Conservation (phyloP, 2,888 invertebrate genomes). For the Meiosimyza platycephala region DNA sequence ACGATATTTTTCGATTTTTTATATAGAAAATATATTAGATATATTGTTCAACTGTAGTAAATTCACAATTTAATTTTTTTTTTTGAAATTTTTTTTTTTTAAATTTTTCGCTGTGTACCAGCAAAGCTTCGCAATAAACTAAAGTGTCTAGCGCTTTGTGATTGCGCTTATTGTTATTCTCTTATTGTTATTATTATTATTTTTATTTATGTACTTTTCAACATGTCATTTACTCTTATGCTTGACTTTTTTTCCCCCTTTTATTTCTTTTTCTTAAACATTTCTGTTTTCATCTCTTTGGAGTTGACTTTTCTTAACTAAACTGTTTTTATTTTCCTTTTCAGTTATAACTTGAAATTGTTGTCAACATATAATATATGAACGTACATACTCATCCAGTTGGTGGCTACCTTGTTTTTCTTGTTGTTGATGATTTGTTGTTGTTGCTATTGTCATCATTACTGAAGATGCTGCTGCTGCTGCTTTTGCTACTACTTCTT, state of each 20-base stretch:
- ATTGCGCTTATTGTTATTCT: background rate
- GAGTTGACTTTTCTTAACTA: background rate
- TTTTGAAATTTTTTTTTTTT: no score
- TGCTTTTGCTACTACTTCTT: background rate
- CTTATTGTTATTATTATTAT: no score
- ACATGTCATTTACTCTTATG: background rate
- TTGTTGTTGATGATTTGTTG: background rate
- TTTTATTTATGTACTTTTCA: background rate
- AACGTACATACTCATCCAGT: no score
- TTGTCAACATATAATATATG: no score
- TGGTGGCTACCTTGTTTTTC: background rate
- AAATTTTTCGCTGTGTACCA: no score
- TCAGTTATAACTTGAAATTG: no score
- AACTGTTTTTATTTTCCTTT: background rate
- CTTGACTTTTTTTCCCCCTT: background rate
- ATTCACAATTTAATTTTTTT: no score
- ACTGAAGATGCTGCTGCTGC: background rate
- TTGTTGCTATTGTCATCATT: background rate
- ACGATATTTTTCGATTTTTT: no score
- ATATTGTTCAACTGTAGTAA: no score
- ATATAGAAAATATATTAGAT: no score
- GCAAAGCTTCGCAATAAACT: no score
- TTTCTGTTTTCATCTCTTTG: background rate
- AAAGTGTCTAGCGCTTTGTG: background rate
- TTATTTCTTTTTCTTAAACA: background rate